Evolutionary conservation across 2,888 invertebrate genomes (phyloP), one percentile per base, ranked within the genome.

Genomic region (Netelia melanura): DNA sequence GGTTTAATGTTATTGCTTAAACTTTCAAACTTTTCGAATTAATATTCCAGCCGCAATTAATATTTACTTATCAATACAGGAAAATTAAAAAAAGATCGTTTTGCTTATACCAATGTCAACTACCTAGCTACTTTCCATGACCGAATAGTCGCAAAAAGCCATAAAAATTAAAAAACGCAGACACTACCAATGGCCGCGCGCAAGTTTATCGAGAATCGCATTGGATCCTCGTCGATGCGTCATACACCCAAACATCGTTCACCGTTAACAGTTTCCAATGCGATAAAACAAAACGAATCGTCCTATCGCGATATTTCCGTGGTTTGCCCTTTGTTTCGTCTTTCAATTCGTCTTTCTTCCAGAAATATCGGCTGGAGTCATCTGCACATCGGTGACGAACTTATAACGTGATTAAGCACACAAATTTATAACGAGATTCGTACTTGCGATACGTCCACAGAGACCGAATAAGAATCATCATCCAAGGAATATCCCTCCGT

Each of bases 121-220:
- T 30, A 30, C 30, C 5, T 30, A 30, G 30, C 0, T 30, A 30
- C 5, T 30, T 30, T 30, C 5, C 30, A 5, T 30, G 5, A 0
- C 5, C 30, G 5, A 5, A 30, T 30, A 30, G 30, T 30, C 5
- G 0, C 79, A 75, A 85, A 82, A 82, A 89, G 86, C 88, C 90
- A 91, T 92, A 89, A 92, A 92, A 92, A 92, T 91, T 90, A 89
- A 92, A 91, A 90, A 92, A 86, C 43, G 56, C 82, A 14, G 58
- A 84, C 86, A 86, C 86, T 38, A 6, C 8, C 86, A 88, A 89
- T 75, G 65, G 61, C 65, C 78, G 79, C 89, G 88, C 89, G 89
- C 88, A 89, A 90, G 90, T 91, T 87, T 88, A 84, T 81, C 75
- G 65, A 48, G 54, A 61, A 43, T 68, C 80, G 44, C 72, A 71